Base-by-base conservation (phyloP, 2,797 vertebrate species). In the Chaetophractus vellerosus region DNA sequence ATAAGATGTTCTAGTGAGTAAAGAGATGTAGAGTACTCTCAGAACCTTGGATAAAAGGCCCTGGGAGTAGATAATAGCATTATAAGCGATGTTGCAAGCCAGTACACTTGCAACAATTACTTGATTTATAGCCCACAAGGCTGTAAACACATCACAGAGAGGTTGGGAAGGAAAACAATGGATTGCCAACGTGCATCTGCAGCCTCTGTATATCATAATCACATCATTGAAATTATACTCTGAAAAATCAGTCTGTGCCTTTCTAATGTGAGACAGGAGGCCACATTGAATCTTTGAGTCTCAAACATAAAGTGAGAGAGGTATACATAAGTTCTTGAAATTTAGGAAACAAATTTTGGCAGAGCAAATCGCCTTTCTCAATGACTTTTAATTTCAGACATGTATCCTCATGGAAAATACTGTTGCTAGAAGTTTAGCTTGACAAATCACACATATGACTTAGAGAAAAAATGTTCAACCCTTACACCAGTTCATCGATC, bases 111-210 rank as follows among this genome's bases (percentile, higher is more conserved):
- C 84, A 95, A 84, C 83, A 81, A 61, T 89, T 91, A 52, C 64
- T 96, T 93, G 50, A 93, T 93, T 94, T 59, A 79, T 88, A 96
- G 84, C 59, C 84, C 69, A 71, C 12, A 55, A 18, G 21, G 50
- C 79, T 96, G 91, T 89, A 91, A 95, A 88, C 69, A 89, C 71
- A 90, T 90, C 59, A 72, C 10, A 69, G 71, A 89, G 75, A 86
- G 87, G 69, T 21, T 68, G 36, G 71, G 75, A 93, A 69, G 76
- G 78, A 57, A 92, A 92, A 63, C 55, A 81, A 90, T 64, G n/a
- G 33, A 75, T 61, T 84, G 28, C 9, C 78, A 61, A 3, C 38
- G 31, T 68, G 19, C 9, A 63, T 74, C 52, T 61, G 38, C 5
- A 59, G 72, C 68, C 28, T 33, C 88, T 87, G 18, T 45, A 31